Evolutionary conservation across 2,797 vertebrate species (phyloP), one percentile per base, ranked within the genome.

Genomic region (Enteromius viviparus): DNA sequence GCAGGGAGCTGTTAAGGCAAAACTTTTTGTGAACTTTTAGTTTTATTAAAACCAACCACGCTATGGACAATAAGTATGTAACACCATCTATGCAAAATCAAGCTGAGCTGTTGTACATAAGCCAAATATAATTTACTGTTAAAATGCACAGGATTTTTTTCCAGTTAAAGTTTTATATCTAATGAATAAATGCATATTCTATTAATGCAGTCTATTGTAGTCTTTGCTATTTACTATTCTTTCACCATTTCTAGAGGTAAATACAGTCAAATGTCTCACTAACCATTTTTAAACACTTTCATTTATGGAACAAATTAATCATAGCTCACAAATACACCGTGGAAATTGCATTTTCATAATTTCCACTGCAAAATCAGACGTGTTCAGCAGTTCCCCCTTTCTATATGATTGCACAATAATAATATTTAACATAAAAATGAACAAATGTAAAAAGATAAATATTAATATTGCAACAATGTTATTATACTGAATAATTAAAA

Each of bases 1-100:
- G 93, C 97, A 98, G 87, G 98, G 98, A 90, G 95, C 98, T 99
- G 94, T 34, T 82, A 23, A 77, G 40, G 14, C 76, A 83, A 80
- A 70, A 11, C 34, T 8, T 69, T 55, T 70, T 32, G 9, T 21
- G 32, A 69, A 51, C 12, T 26, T 29, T 55, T n/a, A 10, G 6
- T 14, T 70, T 60, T 5, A n/a, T 68, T 37, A 53, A n/a, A 74
- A 74, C 1, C 29, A 55, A 51, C 15, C 8, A 34, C 12, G 3
- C 49, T 55, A 19, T n/a, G 11, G 42, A 45, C 42, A 45, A 47
- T 14, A 14, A 26, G 45, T 14, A 12, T 47, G 45, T 47, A 14
- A 47, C 45, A 47, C 10, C 45, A 47, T 14, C 45, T 14, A 14
- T 47, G 12, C 12, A 12, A 47, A 14, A 47, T 47, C 45, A 47